Percentiles rank a stretch among this genome's conserved stretches.
phyloP scores from a whole-genome alignment of 2,888 invertebrate species.

The Lysandra bellargus region DNA sequence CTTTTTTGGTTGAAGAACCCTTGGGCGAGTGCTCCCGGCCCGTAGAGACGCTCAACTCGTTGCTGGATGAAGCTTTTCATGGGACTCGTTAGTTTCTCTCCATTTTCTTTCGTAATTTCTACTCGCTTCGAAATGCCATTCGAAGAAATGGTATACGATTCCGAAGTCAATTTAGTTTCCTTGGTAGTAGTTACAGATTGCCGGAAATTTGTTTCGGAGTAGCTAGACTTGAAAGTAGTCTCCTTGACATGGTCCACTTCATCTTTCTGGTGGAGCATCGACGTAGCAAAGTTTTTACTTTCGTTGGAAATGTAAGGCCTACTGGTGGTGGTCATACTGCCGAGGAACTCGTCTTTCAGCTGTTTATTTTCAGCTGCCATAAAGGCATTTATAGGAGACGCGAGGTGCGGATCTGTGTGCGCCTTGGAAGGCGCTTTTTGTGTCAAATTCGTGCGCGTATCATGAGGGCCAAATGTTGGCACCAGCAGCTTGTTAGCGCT shows the following conservation, averaged over 20 bases:
- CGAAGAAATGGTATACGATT: constrained; percentile 74
- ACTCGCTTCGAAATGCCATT: constrained; percentile 71
- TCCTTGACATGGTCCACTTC: constrained; percentile 72
- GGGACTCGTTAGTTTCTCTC: constrained; percentile 71
- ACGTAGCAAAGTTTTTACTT: constrained; percentile 68
- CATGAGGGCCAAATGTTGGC: constrained; percentile 76
- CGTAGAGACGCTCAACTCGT: constrained; percentile 92
- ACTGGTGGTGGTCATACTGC: constrained; percentile 71
- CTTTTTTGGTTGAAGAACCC: constrained; percentile 88
- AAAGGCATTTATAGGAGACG: constrained; percentile 68
- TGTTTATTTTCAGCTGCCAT: constrained; percentile 77
- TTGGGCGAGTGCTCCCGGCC: constrained; percentile 92
- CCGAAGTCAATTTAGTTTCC: constrained; percentile 58
- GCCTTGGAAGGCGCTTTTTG: constrained; percentile 76
- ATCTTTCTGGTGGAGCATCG: constrained; percentile 71
- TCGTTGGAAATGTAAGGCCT: constrained; percentile 67
- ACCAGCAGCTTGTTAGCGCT: constrained; percentile 79
- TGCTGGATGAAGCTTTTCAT: constrained; percentile 92
- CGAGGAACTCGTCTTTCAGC: constrained; percentile 74
- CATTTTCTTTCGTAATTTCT: constrained; percentile 75
- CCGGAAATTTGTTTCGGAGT: constrained; percentile 73
- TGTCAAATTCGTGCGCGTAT: constrained; percentile 72
- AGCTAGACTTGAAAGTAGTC: constrained; percentile 71
- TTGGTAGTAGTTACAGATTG: constrained; percentile 66
- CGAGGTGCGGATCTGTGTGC: constrained; percentile 72